Conservation (phyloP, 2,797 vertebrate species). For the Rhinatrema bivittatum region DNA sequence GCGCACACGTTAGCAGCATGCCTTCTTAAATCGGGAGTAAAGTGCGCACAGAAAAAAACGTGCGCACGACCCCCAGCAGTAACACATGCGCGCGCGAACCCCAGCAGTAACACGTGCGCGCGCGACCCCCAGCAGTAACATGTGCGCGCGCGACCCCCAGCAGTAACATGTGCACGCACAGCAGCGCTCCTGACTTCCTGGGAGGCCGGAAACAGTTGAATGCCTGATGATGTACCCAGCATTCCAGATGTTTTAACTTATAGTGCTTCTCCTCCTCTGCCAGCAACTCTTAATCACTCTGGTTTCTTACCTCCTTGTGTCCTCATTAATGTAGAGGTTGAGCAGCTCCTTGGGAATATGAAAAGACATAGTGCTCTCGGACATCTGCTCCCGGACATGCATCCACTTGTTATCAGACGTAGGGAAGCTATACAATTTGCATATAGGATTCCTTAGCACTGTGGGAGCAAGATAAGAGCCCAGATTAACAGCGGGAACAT, state of each 20-base stretch:
- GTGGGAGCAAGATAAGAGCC: constrained; percentile 1
- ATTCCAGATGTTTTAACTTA: neutral
- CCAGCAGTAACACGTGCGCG: no score
- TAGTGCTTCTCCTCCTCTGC: neutral
- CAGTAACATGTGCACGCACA: no score
- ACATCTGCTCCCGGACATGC: constrained; percentile 90
- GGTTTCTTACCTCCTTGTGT: constrained; percentile 77
- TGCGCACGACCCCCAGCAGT: no score
- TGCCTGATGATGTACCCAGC: no score
- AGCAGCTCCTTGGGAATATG: constrained; percentile 89
- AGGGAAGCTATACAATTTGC: constrained; percentile 90
- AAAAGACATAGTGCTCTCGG: constrained; percentile 87
- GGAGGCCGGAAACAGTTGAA: no score
- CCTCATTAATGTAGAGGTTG: constrained; percentile 85
- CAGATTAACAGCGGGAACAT: neutral
- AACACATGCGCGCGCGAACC: no score
- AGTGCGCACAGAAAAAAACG: no score
- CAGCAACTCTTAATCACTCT: neutral
- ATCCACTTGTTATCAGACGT: constrained; percentile 92
- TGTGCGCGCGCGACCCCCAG: no score
- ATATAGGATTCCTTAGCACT: constrained; percentile 90
- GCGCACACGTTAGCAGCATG: no score
- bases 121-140: no score
- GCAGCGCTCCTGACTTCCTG: no score
- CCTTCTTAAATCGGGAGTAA: no score